These are phyloP conservation scores for Sarcophilus harrisii DNA, from an alignment of 2,797 vertebrate genomes.

Conservation along the genomic window DNA sequence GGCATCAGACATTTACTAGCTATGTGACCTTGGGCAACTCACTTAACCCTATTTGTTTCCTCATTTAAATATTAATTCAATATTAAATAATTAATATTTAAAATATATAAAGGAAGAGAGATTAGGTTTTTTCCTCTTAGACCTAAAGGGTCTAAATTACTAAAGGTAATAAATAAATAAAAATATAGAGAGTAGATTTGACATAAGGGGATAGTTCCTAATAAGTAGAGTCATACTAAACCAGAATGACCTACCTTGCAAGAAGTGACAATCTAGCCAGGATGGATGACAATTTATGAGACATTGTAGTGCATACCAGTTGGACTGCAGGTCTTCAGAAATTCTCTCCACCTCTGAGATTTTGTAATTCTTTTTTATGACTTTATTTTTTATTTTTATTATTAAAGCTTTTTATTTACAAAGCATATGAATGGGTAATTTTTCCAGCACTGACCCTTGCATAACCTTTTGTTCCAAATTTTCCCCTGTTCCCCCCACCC, in stretches of 20 bases:
- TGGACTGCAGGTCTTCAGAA: background rate
- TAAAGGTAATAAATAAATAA: background rate
- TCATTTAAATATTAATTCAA: background rate
- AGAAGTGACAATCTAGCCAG: background rate
- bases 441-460: no score
- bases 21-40: no score
- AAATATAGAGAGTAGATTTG: background rate
- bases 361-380: background rate
- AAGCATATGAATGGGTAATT: no score
- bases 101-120: background rate
- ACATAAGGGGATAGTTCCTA: background rate
- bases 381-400: no score
- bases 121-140: background rate
- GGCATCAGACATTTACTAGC: no score
- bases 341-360: background rate
- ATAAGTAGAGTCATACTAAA: background rate
- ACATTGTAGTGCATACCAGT: background rate
- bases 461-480: no score
- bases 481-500: no score
- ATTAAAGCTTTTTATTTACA: no score
- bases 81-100: background rate
- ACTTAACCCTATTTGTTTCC: background rate
- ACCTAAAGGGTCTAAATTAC: background rate
- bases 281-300: background rate
- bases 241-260: conserved; percentile 19